A percentile compares a stretch with the other conserved stretches of the same genome.
phyloP scores from a whole-genome alignment of 1,140 invertebrate species.

The Lepeophtheirus salmonis region DNA sequence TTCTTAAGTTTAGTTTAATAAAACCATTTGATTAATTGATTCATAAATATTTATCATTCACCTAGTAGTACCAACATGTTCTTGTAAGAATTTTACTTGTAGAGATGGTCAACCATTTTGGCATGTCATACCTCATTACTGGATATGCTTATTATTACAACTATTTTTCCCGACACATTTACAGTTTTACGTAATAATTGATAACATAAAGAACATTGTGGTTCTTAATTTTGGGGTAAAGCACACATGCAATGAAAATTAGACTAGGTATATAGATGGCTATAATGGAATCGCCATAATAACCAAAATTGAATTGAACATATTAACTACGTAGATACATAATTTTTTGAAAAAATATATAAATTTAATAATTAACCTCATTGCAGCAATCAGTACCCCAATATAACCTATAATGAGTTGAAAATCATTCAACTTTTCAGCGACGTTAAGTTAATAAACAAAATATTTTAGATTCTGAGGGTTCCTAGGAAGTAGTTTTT shows the following conservation, averaged over 20 bases:
- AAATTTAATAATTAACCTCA: no score
- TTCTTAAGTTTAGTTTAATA: slow-evolving; percentile 54
- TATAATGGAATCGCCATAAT: no score
- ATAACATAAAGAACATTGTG: slow-evolving; percentile 78
- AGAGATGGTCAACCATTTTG: slow-evolving; percentile 62
- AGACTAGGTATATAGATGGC: not conserved
- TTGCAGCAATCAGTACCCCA: slow-evolving; percentile 63
- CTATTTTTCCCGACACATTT: slow-evolving; percentile 60
- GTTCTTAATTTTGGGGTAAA: slow-evolving; percentile 52
- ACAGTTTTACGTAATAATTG: slow-evolving; percentile 69
- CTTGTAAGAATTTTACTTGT: slow-evolving; percentile 75
- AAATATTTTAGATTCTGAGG: slow-evolving; percentile 80
- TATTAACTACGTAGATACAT: no score
- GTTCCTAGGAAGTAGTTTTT: slow-evolving; percentile 36
- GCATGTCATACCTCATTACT: slow-evolving; percentile 1
- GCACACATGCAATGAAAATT: slow-evolving; percentile 4
- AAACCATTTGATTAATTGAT: slow-evolving; percentile 80
- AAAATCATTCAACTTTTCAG: slow-evolving; percentile 47
- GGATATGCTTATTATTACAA: not conserved
- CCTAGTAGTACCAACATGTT: slow-evolving; percentile 67
- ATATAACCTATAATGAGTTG: slow-evolving; percentile 13
- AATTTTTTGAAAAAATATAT: no score
- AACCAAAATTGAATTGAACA: no score
- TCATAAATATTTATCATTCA: slow-evolving; percentile 68
- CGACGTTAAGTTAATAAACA: slow-evolving; percentile 81